phyloP scores from a whole-genome alignment of 2,888 invertebrate genomes.

The Temnothorax ravouxi region DNA sequence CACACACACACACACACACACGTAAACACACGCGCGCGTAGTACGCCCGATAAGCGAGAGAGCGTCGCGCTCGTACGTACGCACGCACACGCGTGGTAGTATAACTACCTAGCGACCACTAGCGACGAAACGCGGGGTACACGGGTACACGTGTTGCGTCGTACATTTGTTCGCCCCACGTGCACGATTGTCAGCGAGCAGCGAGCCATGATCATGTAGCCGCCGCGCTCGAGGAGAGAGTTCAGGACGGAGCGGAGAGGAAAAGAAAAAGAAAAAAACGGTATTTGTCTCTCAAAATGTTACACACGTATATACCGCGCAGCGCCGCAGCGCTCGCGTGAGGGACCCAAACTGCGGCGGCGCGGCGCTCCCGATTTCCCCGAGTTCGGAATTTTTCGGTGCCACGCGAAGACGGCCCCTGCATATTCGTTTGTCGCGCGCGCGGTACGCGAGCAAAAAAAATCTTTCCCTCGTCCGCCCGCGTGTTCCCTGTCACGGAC shows the following conservation, averaged over 20 bases:
- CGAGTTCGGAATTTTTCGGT: slow-evolving; percentile 7
- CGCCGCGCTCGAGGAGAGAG: neutral
- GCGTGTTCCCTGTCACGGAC: neutral
- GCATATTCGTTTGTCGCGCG: neutral
- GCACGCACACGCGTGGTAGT: neutral
- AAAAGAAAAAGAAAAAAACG: neutral
- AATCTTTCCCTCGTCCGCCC: neutral
- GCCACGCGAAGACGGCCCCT: neutral
- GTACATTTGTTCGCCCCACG: slow-evolving; percentile 26
- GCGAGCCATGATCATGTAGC: neutral
- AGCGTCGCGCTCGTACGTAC: neutral
- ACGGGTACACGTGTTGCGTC: slow-evolving; percentile 11
- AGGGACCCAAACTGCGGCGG: neutral
- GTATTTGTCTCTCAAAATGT: slow-evolving; percentile 22
- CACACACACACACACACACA: neutral
- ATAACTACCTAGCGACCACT: neutral
- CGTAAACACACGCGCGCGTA: neutral
- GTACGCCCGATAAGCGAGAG: slow-evolving; percentile 2
- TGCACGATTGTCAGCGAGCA: neutral
- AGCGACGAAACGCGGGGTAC: neutral
- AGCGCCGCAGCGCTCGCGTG: neutral
- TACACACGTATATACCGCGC: neutral
- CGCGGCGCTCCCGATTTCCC: neutral
- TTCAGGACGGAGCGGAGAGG: too few relatives aligned
- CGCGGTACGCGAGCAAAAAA: neutral